Base-by-base conservation (phyloP, 2,888 invertebrate species). In the Pilophorus perplexus region DNA sequence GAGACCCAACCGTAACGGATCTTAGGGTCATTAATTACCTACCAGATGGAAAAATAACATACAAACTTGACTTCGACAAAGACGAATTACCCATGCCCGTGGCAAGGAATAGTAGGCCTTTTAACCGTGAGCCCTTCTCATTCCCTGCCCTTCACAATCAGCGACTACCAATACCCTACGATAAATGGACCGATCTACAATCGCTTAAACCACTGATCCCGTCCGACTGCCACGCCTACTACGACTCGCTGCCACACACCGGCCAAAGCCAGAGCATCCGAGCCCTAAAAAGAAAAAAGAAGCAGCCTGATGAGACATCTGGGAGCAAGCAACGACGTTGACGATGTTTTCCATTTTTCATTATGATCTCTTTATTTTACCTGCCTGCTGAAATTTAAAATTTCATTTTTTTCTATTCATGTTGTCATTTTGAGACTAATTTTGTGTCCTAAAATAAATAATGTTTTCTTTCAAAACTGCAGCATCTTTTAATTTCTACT, bases 131-230 rank as follows among this genome's bases (percentile, higher is more conserved):
- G 16, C n/a, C 25, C 14, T 52, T 52, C 27, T 20, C 18, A 20
- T 46, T 46, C 16, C 52, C 52, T 27, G 28, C 25, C 10, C 52
- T 52, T 20, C 52, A 52, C 52, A 52, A 25, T 16, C 14, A 25
- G 14, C 25, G 25, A 25, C 52, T 28, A 27, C 52, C 28, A 52
- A 52, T 52, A 25, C 52, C 52, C 2, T 27, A 22, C 27, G 46
- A 52, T 28, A 52, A 52, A 27, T 52, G 52, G 52, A 12, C 20
- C 18, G 22, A 18, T 25, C 50, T 46, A 55, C 38, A 27, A n/a
- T 18, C 27, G 10, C 72, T 33, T 75, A 77, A 66, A 74, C 74
- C 0, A 74, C 76, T 2, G 76, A 78, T 69, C 71, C 72, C 57
- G 20, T 12, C 10, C 2, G 57, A 57, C 33, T 38, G 37, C 40